Evolutionary conservation across 1,140 invertebrate genomes (phyloP).

Genomic region (Drosophila miranda): DNA sequence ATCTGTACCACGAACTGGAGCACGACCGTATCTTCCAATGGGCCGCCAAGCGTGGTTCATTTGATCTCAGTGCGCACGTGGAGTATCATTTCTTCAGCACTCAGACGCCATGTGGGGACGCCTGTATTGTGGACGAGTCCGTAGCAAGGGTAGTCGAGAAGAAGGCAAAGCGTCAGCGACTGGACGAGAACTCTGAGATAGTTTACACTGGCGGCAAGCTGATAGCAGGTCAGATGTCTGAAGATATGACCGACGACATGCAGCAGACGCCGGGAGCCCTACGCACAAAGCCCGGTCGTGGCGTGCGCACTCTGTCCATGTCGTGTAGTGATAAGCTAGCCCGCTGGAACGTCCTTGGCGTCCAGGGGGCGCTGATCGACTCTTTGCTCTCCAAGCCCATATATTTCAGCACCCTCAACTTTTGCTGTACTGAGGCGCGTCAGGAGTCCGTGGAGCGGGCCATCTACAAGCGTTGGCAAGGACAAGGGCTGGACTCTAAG

Average conservation of each 20-base stretch:
- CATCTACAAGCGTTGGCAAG: slow-evolving; percentile 83
- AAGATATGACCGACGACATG: slow-evolving; percentile 82
- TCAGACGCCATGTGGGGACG: slow-evolving; percentile 96
- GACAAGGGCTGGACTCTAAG: slow-evolving; percentile 66
- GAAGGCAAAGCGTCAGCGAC: slow-evolving; percentile 58
- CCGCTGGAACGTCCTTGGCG: slow-evolving; percentile 92
- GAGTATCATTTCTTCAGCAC: slow-evolving; percentile 94
- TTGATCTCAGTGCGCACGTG: slow-evolving; percentile 85
- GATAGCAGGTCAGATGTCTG: slow-evolving; percentile 84
- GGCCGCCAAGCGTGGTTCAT: slow-evolving; percentile 68
- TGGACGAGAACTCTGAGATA: slow-evolving; percentile 14
- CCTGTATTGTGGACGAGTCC: slow-evolving; percentile 76
- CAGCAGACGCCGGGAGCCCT: slow-evolving; percentile 85
- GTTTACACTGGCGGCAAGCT: slow-evolving; percentile 94
- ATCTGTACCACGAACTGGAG: slow-evolving; percentile 84
- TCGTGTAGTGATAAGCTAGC: slow-evolving; percentile 97
- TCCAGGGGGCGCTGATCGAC: slow-evolving; percentile 91
- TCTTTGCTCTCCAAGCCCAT: slow-evolving; percentile 87
- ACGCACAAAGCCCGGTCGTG: slow-evolving; percentile 95
- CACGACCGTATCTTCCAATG: slow-evolving; percentile 63
- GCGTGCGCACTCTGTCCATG: slow-evolving; percentile 93
- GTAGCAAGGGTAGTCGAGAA: slow-evolving; percentile 11
- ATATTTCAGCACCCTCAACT: slow-evolving; percentile 87
- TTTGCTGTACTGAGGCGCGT: slow-evolving; percentile 87
- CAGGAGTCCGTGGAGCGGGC: slow-evolving; percentile 87